A percentile compares a stretch with the other conserved stretches of the same genome.
Evolutionary conservation across 23 tunicate species (phyloP).

Genomic region (Halocynthia aurantium): DNA sequence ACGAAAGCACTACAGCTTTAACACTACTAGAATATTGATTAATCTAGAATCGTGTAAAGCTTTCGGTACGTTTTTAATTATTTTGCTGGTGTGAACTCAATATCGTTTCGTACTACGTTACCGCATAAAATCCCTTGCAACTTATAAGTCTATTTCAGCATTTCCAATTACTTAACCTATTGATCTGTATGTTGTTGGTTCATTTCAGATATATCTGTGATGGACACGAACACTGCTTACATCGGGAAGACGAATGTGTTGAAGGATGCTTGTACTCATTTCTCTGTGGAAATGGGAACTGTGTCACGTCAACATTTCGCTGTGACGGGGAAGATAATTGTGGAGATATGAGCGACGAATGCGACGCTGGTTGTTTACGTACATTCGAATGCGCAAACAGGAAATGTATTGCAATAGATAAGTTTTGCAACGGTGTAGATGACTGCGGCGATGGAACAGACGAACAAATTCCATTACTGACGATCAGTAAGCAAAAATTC

Average conservation of each 20-base stretch:
- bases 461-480: constrained; percentile 7
- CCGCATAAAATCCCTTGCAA: too few species aligned
- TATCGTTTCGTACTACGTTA: too few species aligned
- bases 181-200: background rate
- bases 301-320: background rate
- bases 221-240: constrained; percentile 58
- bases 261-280: constrained; percentile 35
- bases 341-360: constrained; percentile 87
- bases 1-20: too few species aligned
- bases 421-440: constrained; percentile 62
- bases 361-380: constrained; percentile 5
- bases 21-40: too few species aligned
- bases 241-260: constrained; percentile 73
- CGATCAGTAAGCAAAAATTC: too few species aligned
- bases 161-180: background rate
- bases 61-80: too few species aligned
- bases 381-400: constrained; percentile 54
- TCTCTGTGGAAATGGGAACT: constrained; percentile 8
- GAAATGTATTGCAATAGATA: constrained; percentile 35
- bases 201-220: constrained; percentile 64
- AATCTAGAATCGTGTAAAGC: too few species aligned
- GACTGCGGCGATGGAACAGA: constrained; percentile 69
- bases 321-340: constrained; percentile 56
- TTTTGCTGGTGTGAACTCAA: too few species aligned
- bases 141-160: too few species aligned